These are phyloP conservation scores for Wasmannia auropunctata DNA, from an alignment of 1,140 invertebrate species.

Conservation along the genomic window DNA sequence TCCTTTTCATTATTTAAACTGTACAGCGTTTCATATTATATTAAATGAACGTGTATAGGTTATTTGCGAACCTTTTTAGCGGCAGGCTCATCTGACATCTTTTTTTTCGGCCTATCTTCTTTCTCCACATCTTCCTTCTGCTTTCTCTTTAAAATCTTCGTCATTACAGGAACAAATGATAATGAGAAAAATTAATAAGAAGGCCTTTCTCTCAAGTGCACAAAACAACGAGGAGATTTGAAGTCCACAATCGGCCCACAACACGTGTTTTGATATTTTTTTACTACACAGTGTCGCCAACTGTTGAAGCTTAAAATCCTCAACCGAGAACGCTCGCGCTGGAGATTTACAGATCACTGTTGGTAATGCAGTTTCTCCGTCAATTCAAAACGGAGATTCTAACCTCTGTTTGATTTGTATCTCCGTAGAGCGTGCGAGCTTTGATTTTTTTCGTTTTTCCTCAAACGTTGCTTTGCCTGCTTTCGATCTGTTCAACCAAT, in stretches of 20 bases:
- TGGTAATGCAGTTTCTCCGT: neutral
- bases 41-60: conserved; percentile 8
- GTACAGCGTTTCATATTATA: neutral
- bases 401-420: neutral
- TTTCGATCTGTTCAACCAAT: neutral
- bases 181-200: neutral
- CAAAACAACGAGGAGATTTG: too few relatives aligned
- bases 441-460: neutral
- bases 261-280: too few relatives aligned
- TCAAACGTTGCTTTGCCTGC: neutral
- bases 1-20: neutral
- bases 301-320: too few relatives aligned
- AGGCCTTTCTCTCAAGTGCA: too few relatives aligned
- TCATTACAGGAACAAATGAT: conserved; percentile 57
- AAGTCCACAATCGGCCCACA: too few relatives aligned
- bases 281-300: too few relatives aligned
- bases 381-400: neutral
- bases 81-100: conserved; percentile 83
- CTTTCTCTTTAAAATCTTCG: conserved; percentile 75
- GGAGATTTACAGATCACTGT: too few relatives aligned
- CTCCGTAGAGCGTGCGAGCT: neutral
- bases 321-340: too few relatives aligned
- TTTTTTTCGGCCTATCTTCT: conserved; percentile 77
- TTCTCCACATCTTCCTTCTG: conserved; percentile 63
- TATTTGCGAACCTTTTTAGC: conserved; percentile 82